A percentile compares a stretch with the other conserved stretches of the same genome.
These are phyloP conservation scores for Trogon surrucura DNA, from an alignment of 2,113 vertebrate species.

Conservation along the genomic window DNA sequence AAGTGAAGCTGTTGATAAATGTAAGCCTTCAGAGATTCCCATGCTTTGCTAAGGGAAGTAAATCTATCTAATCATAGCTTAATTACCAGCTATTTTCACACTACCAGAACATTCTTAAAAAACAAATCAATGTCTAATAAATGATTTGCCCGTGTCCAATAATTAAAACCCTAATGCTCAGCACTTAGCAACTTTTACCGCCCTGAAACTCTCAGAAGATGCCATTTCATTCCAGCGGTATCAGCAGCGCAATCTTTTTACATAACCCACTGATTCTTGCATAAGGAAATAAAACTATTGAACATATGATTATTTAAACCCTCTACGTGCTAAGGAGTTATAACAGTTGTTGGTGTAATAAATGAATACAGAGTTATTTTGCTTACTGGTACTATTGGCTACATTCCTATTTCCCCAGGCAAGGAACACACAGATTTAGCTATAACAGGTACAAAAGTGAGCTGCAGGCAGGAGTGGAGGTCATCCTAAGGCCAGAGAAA, in stretches of 20 bases:
- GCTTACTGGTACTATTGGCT: neutral
- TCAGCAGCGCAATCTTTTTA: neutral
- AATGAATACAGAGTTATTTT: neutral
- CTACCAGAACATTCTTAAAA: constrained; percentile 49
- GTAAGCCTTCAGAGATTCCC: neutral
- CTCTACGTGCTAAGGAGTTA: neutral
- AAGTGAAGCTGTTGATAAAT: neutral
- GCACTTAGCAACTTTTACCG: neutral
- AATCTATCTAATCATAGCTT: constrained; percentile 46
- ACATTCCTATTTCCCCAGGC: neutral
- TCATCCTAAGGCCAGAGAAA: constrained; percentile 5
- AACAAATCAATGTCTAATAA: constrained; percentile 57
- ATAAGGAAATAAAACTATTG: neutral
- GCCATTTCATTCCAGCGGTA: neutral
- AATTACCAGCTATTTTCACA: constrained; percentile 60
- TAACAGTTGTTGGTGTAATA: neutral
- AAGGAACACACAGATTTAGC: neutral
- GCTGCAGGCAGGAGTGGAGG: neutral
- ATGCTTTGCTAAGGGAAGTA: constrained; percentile 6
- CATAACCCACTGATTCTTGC: neutral
- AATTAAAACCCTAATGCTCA: constrained; percentile 41
- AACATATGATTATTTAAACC: neutral
- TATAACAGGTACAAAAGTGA: fast-evolving
- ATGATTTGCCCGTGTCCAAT: constrained; percentile 46
- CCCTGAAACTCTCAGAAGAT: neutral